Base-by-base conservation (phyloP, 92 coral and sea anemone species). In the Pocillopora meandrina region DNA sequence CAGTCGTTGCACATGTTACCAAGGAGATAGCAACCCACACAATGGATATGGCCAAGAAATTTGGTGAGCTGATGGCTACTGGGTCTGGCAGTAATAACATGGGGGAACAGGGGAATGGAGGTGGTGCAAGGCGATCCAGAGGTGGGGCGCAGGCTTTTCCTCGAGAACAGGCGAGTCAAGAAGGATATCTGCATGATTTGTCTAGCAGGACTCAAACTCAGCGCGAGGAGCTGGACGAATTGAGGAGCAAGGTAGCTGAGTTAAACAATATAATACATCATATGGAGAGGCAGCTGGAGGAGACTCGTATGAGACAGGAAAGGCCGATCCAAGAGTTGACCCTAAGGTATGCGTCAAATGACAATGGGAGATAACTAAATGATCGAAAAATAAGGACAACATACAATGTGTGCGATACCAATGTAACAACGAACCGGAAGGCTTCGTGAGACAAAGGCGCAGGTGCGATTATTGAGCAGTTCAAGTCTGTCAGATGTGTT, bases 251-350 rank as follows among this genome's bases (percentile, higher is more conserved):
- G 26, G 75, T 63, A 0, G 65, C 20, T 55, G 90, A 47, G 10
- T 55, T 67, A 16, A 47, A 9, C 2, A 36, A 67, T 42, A 72
- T 59, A 34, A 31, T 85, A 3, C 73, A 91, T 35, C 83, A 79
- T 10, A 61, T 88, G 85, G 94, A 91, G 47, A 72, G 94, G 1
- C 71, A 85, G 36, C 66, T 75, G 10, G 92, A 91, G 63, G 94
- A 91, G 10, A 42, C 89, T 2, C 90, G 88, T 20, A 75, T 85
- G 15, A 80, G 92, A 61, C 86, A 79, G n/a, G 92, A 92, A 17
- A 84, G 93, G 56, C 87, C 87, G 12, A 31, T 92, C 12, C 90
- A 83, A 61, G 93, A 90, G n/a, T 68, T 79, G 10, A 90, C 75
- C 1, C 80, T 85, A 15, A 72, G 82, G 86, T 84, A 82, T 34